These are phyloP conservation scores for Halcyon badia DNA, from an alignment of 2,797 vertebrate genomes.

Conservation along the genomic window DNA sequence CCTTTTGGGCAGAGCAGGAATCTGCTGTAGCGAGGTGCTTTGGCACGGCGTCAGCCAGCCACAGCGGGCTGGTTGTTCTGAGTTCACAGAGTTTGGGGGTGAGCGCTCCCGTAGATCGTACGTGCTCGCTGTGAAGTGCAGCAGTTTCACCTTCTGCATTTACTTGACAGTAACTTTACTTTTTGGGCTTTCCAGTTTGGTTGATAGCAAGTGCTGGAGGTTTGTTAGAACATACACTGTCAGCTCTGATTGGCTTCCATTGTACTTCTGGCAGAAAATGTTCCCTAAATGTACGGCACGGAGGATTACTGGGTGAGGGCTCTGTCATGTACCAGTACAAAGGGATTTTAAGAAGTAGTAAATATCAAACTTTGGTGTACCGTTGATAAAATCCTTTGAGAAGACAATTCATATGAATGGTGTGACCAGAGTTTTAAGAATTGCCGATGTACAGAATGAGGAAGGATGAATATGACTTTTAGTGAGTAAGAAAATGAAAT, in stretches of 20 bases:
- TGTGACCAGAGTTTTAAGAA: neutral
- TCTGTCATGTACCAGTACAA: neutral
- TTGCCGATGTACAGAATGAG: neutral
- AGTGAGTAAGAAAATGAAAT: neutral
- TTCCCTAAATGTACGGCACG: neutral
- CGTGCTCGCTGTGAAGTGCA: neutral
- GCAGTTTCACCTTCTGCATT: neutral
- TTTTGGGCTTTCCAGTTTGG: neutral
- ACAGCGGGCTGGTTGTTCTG: accelerated
- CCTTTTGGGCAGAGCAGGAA: neutral
- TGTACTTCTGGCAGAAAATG: neutral
- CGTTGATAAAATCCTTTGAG: neutral
- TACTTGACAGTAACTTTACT: neutral
- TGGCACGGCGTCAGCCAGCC: neutral
- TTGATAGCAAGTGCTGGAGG: neutral
- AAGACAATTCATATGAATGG: neutral
- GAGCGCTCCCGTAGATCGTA: neutral
- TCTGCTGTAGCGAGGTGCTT: neutral
- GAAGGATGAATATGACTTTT: neutral
- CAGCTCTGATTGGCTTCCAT: neutral
- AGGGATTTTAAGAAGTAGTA: neutral
- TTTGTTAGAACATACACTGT: neutral
- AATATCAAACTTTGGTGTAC: neutral
- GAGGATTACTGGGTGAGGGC: neutral
- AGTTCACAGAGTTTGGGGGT: neutral